phyloP scores from a whole-genome alignment of 2,797 vertebrate genomes.

The Sternotherus odoratus region DNA sequence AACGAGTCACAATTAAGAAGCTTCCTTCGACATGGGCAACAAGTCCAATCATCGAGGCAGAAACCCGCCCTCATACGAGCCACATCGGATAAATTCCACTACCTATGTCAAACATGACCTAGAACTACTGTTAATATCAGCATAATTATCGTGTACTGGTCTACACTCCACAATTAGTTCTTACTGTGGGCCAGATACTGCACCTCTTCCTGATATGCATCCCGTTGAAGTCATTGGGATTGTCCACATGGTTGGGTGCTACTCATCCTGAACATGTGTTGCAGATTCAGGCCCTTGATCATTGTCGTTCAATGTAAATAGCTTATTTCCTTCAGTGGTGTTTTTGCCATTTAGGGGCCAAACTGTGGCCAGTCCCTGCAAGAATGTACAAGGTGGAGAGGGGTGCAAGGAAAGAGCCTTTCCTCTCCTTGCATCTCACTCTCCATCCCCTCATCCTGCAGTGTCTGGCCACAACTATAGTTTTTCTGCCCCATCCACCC shows the following conservation, averaged over 20 bases:
- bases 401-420: neutral
- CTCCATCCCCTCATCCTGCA: neutral
- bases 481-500: neutral
- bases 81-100: neutral
- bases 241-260: neutral
- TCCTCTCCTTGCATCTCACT: neutral
- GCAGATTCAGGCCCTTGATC: neutral
- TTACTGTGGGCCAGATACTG: neutral
- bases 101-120: neutral
- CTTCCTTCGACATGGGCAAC: neutral
- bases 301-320: neutral
- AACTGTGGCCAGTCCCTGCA: neutral
- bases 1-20: neutral
- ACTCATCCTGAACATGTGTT: neutral
- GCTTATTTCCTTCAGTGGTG: neutral
- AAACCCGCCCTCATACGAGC: neutral
- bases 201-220: neutral
- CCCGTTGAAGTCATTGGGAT: neutral
- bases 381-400: neutral
- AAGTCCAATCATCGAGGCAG: neutral
- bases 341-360: neutral
- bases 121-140: neutral
- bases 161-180: neutral
- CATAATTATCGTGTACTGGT: neutral
- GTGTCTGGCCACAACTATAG: neutral